phyloP scores from a whole-genome alignment of 2,113 vertebrate species.

The Odontophorus gujanensis region DNA sequence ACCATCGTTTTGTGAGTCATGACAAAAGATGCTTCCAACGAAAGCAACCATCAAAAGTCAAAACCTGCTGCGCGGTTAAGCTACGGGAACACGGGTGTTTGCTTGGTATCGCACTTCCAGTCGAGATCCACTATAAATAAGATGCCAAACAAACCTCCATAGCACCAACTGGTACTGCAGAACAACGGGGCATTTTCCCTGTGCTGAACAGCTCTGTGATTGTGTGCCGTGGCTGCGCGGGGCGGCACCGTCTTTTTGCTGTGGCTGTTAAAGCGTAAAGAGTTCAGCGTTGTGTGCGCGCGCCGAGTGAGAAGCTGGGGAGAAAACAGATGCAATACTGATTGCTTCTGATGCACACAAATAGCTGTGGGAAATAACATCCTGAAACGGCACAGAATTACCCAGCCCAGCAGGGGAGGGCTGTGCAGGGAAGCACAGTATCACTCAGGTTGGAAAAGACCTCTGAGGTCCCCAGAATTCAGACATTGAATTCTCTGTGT shows the following conservation, averaged over 20 bases:
- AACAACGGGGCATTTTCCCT: slow-evolving; percentile 78
- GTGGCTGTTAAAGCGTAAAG: slow-evolving; percentile 53
- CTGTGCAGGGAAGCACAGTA: neutral
- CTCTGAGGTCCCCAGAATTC: too few relatives aligned
- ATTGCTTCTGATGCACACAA: neutral
- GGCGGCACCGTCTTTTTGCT: slow-evolving; percentile 65
- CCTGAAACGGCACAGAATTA: neutral
- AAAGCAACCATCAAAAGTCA: slow-evolving; percentile 61
- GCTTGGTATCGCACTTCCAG: slow-evolving; percentile 65
- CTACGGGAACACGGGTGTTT: slow-evolving; percentile 52
- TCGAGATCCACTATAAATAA: slow-evolving; percentile 73
- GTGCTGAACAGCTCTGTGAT: slow-evolving; percentile 78
- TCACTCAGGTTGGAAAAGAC: too few relatives aligned
- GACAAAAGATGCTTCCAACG: slow-evolving; percentile 48
- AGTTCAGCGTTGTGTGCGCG: neutral
- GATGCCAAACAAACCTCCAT: slow-evolving; percentile 76
- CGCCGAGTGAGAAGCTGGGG: slow-evolving; percentile 6
- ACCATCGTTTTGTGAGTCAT: neutral
- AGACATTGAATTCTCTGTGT: neutral
- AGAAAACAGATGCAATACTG: neutral
- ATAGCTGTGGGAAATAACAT: neutral
- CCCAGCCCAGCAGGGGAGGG: neutral
- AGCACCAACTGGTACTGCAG: slow-evolving; percentile 84
- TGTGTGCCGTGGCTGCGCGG: slow-evolving; percentile 61
- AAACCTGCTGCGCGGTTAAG: slow-evolving; percentile 35